A percentile compares a stretch with the other conserved stretches of the same genome.
These are phyloP conservation scores for Caenorhabditis virilis DNA, from an alignment of 2,888 invertebrate genomes.

Conservation along the genomic window DNA sequence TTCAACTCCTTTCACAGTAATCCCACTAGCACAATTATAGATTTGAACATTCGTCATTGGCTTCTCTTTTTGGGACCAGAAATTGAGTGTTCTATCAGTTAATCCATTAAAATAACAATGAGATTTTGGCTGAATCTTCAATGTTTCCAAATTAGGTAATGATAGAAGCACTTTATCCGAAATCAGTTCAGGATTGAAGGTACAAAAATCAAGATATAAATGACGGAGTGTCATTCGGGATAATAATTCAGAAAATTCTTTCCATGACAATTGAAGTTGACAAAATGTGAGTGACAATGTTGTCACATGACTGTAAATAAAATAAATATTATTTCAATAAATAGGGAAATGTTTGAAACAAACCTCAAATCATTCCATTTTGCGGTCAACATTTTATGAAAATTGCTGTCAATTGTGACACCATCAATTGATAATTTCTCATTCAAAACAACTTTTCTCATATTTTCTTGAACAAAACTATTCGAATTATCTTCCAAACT, in stretches of 20 bases:
- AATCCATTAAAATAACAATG: conserved; percentile 29
- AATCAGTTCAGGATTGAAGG: conserved; percentile 22
- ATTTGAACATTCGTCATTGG: conserved; percentile 11
- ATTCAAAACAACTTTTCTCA: conserved; percentile 4
- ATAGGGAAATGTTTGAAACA: conserved; percentile 7
- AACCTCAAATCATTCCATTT: conserved; percentile 40
- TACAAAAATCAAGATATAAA: conserved; percentile 33
- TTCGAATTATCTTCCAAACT: background rate
- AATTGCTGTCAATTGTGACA: conserved; percentile 24
- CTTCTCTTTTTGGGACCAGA: conserved; percentile 14
- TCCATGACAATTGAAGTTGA: conserved; percentile 14
- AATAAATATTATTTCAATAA: background rate
- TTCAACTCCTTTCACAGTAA: conserved; percentile 21
- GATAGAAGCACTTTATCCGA: conserved; percentile 32
- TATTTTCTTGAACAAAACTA: background rate
- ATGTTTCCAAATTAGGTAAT: conserved; percentile 16
- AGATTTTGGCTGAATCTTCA: conserved; percentile 38
- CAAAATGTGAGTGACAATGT: conserved; percentile 25
- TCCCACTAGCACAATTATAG: conserved; percentile 17
- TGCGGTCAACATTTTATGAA: conserved; percentile 31
- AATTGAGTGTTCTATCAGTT: conserved; percentile 30
- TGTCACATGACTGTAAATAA: conserved; percentile 24
- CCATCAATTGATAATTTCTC: conserved; percentile 40
- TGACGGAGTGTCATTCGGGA: conserved; percentile 22
- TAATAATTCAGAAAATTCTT: conserved; percentile 20